A percentile compares a stretch with the other conserved stretches of the same genome.
Conservation (phyloP, 1,140 invertebrate genomes). For the Ceratina calcarata region DNA sequence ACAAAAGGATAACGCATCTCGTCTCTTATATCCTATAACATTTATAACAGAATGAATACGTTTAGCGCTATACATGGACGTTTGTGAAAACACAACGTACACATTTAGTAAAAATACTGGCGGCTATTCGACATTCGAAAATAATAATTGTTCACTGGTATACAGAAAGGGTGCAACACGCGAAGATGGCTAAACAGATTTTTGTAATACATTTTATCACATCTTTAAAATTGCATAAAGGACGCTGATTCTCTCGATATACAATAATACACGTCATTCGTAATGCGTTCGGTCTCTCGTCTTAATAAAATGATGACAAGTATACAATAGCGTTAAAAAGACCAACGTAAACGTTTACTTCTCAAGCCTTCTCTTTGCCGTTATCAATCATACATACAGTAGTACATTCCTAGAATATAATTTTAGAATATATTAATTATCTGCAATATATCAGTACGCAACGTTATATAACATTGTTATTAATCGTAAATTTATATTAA, state of each 20-base stretch:
- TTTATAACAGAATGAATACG: conserved; percentile 21
- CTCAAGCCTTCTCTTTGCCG: conserved; percentile 1
- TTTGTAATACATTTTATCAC: conserved; percentile 29
- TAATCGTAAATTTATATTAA: conserved; percentile 55
- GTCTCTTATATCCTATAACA: neutral
- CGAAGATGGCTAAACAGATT: conserved; percentile 6
- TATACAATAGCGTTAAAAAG: conserved; percentile 14
- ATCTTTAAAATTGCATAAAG: conserved; percentile 25
- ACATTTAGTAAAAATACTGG: conserved; percentile 41
- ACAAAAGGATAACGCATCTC: neutral
- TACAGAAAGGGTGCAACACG: neutral
- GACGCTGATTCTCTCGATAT: neutral
- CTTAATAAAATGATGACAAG: neutral
- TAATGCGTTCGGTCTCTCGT: neutral
- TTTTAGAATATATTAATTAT: conserved; percentile 62
- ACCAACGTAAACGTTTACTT: conserved; percentile 12
- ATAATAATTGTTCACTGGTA: conserved; percentile 33
- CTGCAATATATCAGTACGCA: conserved; percentile 50
- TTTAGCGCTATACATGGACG: conserved; percentile 13
- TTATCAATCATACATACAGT: too few relatives aligned
- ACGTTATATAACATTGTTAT: conserved; percentile 50
- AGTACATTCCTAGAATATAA: conserved; percentile 42
- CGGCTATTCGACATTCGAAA: conserved; percentile 23
- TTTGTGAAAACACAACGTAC: conserved; percentile 29
- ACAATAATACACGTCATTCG: neutral